Evolutionary conservation across 23 tunicate genomes (phyloP), one percentile per base, ranked within the genome.

Genomic region (Ciona savignyi): DNA sequence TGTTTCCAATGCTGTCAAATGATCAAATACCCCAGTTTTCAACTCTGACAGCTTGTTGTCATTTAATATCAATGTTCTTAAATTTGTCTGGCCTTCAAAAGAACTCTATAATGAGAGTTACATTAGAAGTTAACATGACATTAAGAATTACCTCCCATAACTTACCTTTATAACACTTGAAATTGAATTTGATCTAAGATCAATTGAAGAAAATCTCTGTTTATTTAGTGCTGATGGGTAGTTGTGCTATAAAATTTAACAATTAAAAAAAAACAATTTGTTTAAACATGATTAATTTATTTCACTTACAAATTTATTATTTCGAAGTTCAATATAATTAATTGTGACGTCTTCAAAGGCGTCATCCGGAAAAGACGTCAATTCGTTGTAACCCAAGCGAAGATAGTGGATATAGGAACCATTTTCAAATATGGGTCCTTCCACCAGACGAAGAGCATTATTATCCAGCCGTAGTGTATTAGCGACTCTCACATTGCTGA

Each of bases 321-420:
- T 62, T 51, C 33, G 60, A 4, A 75, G 70, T n/a, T 28, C 28
- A 0, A 75, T 75, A 2, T 27, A 25, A 27, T 24, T 63, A 26
- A 75, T 64, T 2, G 79, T 63, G 60, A 61, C 79, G 29, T 30
- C 79, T 21, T 62, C 56, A 63, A 75, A 75, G 4, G 79, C 79
- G 2, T 75, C 79, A 31, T 63, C 79, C 15, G 79, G 79, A 2
- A 75, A 3, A 19, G 70, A 30, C 1, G 56, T 75, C 79, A 75
- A 26, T 31, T 29, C 27, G 70, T 75, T 75, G 70, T 75, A 33
- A 27, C 51, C 69, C 34, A 75, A 32, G 3, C 35, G 70, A 25
- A 75, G 34, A 25, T 63, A 22, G 11, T 33, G n/a, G 23, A 62
- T 70, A 30, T 75, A 63, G 1, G 49, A 29, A 0, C 23, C 23